Conservation (phyloP, 2,113 vertebrate species). For the Turnix velox region DNA sequence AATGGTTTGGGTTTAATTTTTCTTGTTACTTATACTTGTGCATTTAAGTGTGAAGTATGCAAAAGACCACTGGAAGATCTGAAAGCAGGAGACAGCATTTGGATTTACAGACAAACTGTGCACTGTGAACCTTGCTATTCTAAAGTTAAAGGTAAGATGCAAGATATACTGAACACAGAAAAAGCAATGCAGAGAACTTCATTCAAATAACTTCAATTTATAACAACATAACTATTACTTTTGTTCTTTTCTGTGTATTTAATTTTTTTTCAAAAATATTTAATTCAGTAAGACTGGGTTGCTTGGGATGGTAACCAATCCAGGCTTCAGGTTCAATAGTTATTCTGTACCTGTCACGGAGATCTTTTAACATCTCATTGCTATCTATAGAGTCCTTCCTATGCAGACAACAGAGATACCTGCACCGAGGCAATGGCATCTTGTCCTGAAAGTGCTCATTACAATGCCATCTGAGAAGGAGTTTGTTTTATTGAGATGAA, state of each 20-base stretch:
- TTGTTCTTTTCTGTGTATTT: neutral
- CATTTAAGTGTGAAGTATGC: constrained; percentile 87
- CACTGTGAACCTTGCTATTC: constrained; percentile 92
- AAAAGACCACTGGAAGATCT: constrained; percentile 80
- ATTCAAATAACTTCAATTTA: neutral
- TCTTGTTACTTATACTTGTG: neutral
- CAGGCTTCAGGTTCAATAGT: neutral
- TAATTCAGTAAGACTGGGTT: neutral
- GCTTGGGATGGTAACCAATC: neutral
- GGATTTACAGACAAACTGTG: constrained; percentile 87
- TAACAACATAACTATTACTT: neutral
- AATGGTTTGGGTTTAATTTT: neutral
- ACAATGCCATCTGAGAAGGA: neutral
- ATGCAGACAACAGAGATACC: neutral
- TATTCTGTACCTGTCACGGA: neutral
- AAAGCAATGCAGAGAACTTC: neutral
- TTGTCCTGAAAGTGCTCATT: neutral
- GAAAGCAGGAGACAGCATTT: constrained; percentile 92
- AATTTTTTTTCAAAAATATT: neutral
- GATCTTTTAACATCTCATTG: neutral
- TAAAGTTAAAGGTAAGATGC: constrained; percentile 82
- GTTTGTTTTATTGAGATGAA: neutral
- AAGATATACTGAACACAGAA: neutral
- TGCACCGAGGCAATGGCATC: neutral
- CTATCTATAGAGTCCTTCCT: neutral